phyloP scores from a whole-genome alignment of 2,113 vertebrate species.

The Formicarius rufipectus region DNA sequence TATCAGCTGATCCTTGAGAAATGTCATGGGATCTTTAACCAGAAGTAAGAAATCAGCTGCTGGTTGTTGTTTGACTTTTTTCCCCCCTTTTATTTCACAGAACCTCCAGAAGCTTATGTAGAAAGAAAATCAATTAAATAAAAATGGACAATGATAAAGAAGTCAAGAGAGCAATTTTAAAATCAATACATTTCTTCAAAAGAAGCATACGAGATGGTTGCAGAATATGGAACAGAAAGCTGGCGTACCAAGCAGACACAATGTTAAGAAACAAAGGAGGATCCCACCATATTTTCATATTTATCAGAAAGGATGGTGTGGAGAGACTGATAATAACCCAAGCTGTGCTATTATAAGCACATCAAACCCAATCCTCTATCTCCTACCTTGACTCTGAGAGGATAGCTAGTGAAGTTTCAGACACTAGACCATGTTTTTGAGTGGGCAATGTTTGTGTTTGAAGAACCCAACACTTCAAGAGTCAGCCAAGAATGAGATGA shows the following conservation, averaged over 20 bases:
- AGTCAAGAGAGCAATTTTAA: constrained; percentile 76
- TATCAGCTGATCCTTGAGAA: not conserved
- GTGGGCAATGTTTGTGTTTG: not conserved
- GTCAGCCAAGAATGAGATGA: not conserved
- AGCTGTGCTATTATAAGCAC: not conserved
- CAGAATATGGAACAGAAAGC: constrained; percentile 44
- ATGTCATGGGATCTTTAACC: not conserved
- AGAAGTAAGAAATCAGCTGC: not conserved
- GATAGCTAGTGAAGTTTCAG: not conserved
- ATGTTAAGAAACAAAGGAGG: not conserved
- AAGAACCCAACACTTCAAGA: not conserved
- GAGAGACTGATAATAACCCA: not conserved
- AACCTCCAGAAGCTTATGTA: constrained; percentile 19
- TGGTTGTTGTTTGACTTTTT: not conserved
- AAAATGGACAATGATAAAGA: constrained; percentile 74
- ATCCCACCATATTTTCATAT: not conserved
- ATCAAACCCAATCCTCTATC: not conserved
- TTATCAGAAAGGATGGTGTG: not conserved
- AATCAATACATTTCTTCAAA: constrained; percentile 72
- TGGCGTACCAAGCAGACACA: not conserved
- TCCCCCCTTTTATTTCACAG: not conserved
- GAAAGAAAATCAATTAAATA: constrained; percentile 77
- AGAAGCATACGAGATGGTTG: constrained; percentile 31
- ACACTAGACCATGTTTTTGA: not conserved
- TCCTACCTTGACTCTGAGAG: not conserved